Evolutionary conservation across 2,113 vertebrate genomes (phyloP).

Genomic region (Hydropotes inermis): DNA sequence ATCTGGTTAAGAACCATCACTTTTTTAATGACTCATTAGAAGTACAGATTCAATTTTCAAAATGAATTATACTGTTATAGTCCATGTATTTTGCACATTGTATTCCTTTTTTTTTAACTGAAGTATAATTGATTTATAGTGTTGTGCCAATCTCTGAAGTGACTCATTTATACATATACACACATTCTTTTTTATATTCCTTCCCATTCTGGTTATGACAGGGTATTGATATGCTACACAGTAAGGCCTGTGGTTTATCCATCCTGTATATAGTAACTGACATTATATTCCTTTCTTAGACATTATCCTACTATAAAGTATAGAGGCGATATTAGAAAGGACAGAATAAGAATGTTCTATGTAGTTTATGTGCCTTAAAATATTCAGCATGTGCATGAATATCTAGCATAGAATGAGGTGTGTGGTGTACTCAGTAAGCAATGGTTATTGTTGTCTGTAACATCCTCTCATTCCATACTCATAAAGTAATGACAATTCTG

Average conservation of each 20-base stretch:
- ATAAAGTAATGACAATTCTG: background rate
- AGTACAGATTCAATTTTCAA: background rate
- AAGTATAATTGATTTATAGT: background rate
- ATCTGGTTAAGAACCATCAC: background rate
- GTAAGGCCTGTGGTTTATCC: background rate
- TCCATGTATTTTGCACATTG: background rate
- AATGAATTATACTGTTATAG: background rate
- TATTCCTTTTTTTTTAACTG: background rate
- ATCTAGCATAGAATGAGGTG: fast-evolving
- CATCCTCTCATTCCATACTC: background rate
- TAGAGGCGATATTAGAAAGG: background rate
- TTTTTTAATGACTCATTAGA: background rate
- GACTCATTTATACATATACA: background rate
- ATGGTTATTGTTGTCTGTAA: background rate
- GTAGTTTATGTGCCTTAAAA: background rate
- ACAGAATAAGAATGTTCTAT: background rate
- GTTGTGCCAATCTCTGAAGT: background rate
- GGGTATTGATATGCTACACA: background rate
- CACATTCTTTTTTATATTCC: background rate
- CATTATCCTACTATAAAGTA: background rate
- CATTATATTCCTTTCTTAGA: background rate
- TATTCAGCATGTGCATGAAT: background rate
- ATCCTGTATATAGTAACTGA: background rate
- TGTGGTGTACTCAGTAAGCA: background rate
- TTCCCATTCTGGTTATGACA: background rate